Percentiles rank a stretch among this genome's conserved stretches.
These are phyloP conservation scores for Campoplex capitator DNA, from an alignment of 2,888 invertebrate species.

Conservation along the genomic window DNA sequence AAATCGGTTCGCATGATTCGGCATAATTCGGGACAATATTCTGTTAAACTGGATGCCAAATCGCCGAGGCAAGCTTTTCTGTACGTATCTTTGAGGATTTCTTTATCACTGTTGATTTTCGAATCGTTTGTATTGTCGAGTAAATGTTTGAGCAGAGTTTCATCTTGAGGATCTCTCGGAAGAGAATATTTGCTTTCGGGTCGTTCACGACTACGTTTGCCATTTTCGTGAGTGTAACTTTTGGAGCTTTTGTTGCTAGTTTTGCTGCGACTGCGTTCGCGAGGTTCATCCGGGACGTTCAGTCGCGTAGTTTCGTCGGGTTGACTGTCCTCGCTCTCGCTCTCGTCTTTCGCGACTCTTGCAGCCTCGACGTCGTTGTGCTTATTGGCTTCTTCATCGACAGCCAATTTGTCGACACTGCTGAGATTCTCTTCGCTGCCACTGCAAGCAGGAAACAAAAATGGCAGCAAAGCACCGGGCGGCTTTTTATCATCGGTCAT, in stretches of 20 bases:
- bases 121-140: conserved; percentile 77
- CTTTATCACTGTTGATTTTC: conserved; percentile 75
- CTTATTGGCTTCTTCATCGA: conserved; percentile 60
- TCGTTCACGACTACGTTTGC: conserved; percentile 75
- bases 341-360: conserved; percentile 78
- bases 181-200: conserved; percentile 79
- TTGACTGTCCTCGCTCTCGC: conserved; percentile 80
- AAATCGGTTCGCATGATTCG: conserved; percentile 77
- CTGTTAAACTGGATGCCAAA: conserved; percentile 79
- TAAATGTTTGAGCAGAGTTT: conserved; percentile 78
- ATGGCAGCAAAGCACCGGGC: conserved; percentile 78
- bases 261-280: conserved; percentile 79
- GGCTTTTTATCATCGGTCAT: conserved; percentile 76
- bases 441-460: conserved; percentile 86
- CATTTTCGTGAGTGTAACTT: conserved; percentile 71
- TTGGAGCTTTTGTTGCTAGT: conserved; percentile 78
- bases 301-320: conserved; percentile 80
- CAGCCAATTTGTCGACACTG: conserved; percentile 77
- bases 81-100: conserved; percentile 73
- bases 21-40: conserved; percentile 79
- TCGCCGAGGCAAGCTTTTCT: conserved; percentile 78
- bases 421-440: conserved; percentile 81
- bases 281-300: conserved; percentile 66
- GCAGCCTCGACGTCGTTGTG: conserved; percentile 76
- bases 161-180: conserved; percentile 73